phyloP scores from a whole-genome alignment of 2,888 invertebrate species.

The Pollenia griseotomentosa region DNA sequence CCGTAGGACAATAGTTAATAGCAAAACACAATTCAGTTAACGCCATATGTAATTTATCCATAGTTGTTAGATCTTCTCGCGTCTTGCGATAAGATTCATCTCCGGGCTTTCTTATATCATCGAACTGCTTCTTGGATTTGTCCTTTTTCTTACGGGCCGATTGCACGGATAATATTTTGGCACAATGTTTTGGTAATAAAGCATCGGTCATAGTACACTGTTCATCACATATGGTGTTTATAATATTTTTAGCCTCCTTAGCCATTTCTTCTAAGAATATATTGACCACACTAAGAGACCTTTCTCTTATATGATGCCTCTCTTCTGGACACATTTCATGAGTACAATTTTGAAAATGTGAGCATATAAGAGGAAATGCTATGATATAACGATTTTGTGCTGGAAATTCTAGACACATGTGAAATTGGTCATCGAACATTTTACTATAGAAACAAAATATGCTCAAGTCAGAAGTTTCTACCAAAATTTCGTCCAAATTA shows the following conservation, averaged over 20 bases:
- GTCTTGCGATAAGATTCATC: constrained; percentile 98
- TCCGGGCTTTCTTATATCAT: constrained; percentile 96
- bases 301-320: constrained; percentile 97
- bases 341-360: constrained; percentile 98
- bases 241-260: constrained; percentile 99
- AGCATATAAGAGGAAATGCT: constrained; percentile 98
- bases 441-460: constrained; percentile 99
- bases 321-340: constrained; percentile 99
- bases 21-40: constrained; percentile 98
- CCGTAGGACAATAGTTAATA: constrained; percentile 97
- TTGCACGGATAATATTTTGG: constrained; percentile 93
- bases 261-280: constrained; percentile 99
- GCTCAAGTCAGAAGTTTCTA: constrained; percentile 98
- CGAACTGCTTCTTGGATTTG: constrained; percentile 91
- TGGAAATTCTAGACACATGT: constrained; percentile 99
- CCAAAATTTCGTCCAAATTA: constrained; percentile 97
- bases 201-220: constrained; percentile 98
- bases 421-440: constrained; percentile 99
- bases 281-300: constrained; percentile 97
- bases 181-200: constrained; percentile 97
- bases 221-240: constrained; percentile 99
- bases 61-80: constrained; percentile 97
- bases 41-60: constrained; percentile 99
- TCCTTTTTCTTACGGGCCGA: constrained; percentile 96
- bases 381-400: constrained; percentile 99